Evolutionary conservation across 2,113 vertebrate species (phyloP).

Genomic region (Gymnobelideus leadbeateri): DNA sequence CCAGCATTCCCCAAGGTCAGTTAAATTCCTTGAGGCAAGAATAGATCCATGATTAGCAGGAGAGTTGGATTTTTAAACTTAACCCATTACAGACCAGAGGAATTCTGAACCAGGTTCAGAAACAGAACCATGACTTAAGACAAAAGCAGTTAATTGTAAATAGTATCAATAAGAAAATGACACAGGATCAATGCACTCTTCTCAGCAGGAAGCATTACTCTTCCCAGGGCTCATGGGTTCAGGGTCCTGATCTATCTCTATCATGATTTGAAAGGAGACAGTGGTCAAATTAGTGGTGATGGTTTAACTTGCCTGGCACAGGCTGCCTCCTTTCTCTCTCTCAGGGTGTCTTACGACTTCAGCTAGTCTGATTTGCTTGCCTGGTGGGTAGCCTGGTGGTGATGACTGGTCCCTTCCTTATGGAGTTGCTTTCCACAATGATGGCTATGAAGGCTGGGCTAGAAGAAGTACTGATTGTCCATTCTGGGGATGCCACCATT

Average conservation of each 20-base stretch:
- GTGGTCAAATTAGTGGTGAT: neutral
- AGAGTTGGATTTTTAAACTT: no score
- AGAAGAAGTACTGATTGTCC: neutral
- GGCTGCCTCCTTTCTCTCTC: no score
- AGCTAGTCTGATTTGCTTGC: neutral
- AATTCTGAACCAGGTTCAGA: no score
- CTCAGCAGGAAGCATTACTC: neutral
- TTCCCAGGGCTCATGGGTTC: neutral
- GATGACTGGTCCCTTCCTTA: neutral
- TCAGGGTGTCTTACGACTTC: no score
- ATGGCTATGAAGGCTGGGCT: neutral
- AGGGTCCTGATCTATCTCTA: neutral
- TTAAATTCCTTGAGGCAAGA: no score
- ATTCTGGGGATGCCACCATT: neutral
- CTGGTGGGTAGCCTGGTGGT: neutral
- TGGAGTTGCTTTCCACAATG: neutral
- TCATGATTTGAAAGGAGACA: neutral
- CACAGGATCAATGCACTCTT: no score
- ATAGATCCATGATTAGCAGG: no score
- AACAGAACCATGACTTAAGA: no score
- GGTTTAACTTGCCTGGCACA: neutral
- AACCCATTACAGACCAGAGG: no score
- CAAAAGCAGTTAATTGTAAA: no score
- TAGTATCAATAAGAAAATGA: no score
- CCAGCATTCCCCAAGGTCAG: no score